Conservation (phyloP, 2,888 invertebrate species). For the Lomographa bimaculata region DNA sequence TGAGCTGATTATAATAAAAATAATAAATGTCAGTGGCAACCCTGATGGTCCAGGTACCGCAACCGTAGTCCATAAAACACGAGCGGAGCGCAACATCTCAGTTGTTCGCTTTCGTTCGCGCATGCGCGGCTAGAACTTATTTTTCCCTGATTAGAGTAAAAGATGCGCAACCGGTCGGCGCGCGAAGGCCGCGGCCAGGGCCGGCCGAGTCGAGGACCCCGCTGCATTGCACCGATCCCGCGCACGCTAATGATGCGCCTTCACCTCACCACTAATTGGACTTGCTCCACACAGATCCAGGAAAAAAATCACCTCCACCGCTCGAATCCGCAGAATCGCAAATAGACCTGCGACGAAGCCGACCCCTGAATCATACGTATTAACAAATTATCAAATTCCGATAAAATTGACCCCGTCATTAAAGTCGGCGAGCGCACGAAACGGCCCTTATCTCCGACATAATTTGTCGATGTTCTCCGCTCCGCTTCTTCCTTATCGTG, state of each 20-base stretch:
- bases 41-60: slow-evolving; percentile 58
- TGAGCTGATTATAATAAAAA: too few species aligned
- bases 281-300: slow-evolving; percentile 60
- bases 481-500: slow-evolving; percentile 57
- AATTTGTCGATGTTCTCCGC: slow-evolving; percentile 55
- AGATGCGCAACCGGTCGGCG: slow-evolving; percentile 79
- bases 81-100: slow-evolving; percentile 61
- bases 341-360: slow-evolving; percentile 50
- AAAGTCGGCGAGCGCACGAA: slow-evolving; percentile 42
- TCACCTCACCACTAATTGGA: slow-evolving; percentile 77
- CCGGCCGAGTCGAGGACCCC: slow-evolving; percentile 53
- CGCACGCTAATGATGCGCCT: slow-evolving; percentile 74
- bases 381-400: slow-evolving; percentile 55
- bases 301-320: slow-evolving; percentile 61
- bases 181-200: slow-evolving; percentile 74
- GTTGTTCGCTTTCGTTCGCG: slow-evolving; percentile 75
- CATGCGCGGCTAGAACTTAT: slow-evolving; percentile 61
- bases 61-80: slow-evolving; percentile 74
- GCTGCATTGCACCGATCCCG: slow-evolving; percentile 38
- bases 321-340: slow-evolving; percentile 56
- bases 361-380: slow-evolving; percentile 48
- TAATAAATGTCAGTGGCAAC: too few species aligned
- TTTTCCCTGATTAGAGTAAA: slow-evolving; percentile 80
- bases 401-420: slow-evolving; percentile 48
- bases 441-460: slow-evolving; percentile 52